These are phyloP conservation scores for Odontamblyopus rebecca DNA, from an alignment of 2,797 vertebrate genomes.

Conservation along the genomic window DNA sequence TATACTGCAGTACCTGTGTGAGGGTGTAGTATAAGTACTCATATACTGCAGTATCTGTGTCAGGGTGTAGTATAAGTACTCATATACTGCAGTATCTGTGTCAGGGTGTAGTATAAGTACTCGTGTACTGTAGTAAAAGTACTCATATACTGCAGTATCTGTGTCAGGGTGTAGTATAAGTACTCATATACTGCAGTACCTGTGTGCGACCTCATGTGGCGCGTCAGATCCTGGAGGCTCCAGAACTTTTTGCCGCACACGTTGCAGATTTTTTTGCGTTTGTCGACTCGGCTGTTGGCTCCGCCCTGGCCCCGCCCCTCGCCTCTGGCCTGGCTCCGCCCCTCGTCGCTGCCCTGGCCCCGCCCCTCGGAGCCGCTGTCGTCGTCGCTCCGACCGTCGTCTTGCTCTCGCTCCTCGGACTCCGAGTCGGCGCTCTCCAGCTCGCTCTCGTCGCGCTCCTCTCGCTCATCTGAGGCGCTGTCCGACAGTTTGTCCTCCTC, in stretches of 20 bases:
- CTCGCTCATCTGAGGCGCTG: constrained; percentile 71
- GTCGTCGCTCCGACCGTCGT: constrained; percentile 85
- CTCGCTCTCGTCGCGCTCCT: constrained; percentile 56
- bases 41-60: too few species aligned
- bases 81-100: too few species aligned
- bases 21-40: too few species aligned
- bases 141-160: too few species aligned
- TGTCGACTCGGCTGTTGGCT: constrained; percentile 83
- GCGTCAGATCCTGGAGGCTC: constrained; percentile 96
- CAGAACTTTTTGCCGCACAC: constrained; percentile 96
- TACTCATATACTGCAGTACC: constrained; percentile 63
- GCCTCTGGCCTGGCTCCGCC: too few species aligned
- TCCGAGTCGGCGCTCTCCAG: constrained; percentile 46
- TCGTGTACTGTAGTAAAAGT: too few species aligned
- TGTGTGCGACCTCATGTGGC: constrained; percentile 97
- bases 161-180: too few species aligned
- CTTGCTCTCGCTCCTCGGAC: constrained; percentile 73
- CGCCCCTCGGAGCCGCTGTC: constrained; percentile 62
- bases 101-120: too few species aligned
- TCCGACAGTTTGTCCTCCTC: constrained; percentile 58
- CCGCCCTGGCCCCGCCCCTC: not conserved
- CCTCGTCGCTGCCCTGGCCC: not conserved
- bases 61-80: too few species aligned
- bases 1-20: too few species aligned
- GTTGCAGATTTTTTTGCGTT: constrained; percentile 95